phyloP scores from a whole-genome alignment of 2,888 invertebrate genomes.

The Drosophila ustulata region DNA sequence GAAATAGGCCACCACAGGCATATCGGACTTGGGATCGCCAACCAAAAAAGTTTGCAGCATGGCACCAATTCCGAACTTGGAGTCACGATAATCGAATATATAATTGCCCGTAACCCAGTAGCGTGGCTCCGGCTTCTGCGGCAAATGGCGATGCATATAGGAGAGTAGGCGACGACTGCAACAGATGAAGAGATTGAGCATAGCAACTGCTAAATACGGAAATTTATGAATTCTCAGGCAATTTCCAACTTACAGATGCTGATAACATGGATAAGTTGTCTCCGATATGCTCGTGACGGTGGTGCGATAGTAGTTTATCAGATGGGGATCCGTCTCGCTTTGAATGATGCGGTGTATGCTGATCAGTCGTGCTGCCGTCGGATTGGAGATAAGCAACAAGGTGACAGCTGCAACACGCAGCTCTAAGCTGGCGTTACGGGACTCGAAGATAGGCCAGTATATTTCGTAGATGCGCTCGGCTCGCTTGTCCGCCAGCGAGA shows the following conservation, averaged over 20 bases:
- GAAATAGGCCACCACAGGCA: constrained; percentile 88
- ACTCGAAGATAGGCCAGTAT: constrained; percentile 89
- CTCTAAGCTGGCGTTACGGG: constrained; percentile 89
- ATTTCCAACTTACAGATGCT: constrained; percentile 87
- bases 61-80: constrained; percentile 87
- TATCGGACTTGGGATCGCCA: constrained; percentile 88
- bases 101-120: constrained; percentile 91
- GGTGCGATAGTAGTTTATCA: constrained; percentile 90
- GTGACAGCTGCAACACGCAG: constrained; percentile 89
- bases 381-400: constrained; percentile 88
- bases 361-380: constrained; percentile 88
- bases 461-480: constrained; percentile 87
- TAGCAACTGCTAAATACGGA: too few species aligned
- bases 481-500: constrained; percentile 86
- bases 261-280: constrained; percentile 89
- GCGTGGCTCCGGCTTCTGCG: constrained; percentile 86
- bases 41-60: constrained; percentile 88
- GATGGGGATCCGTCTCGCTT: constrained; percentile 87
- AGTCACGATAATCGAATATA: constrained; percentile 89
- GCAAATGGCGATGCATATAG: constrained; percentile 88
- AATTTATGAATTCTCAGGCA: background rate
- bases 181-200: background rate
- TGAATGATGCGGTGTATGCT: constrained; percentile 90
- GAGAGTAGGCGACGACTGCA: constrained; percentile 88
- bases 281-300: constrained; percentile 89